phyloP scores from a whole-genome alignment of 2,797 vertebrate species.

The Bryconaethiops microstoma region DNA sequence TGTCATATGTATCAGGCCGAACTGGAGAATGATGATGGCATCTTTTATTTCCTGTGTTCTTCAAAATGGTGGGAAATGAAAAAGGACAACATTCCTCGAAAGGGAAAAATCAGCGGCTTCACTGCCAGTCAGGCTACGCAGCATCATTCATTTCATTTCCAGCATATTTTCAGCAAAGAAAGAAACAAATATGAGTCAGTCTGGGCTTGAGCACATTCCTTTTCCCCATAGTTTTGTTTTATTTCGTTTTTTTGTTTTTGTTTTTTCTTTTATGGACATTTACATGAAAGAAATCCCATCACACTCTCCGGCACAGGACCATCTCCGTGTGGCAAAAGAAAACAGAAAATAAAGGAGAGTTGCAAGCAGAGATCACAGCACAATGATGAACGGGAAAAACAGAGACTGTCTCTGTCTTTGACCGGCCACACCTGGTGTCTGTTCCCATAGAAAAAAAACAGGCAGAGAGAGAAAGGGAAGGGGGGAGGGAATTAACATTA shows the following conservation, averaged over 20 bases:
- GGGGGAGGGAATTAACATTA: conserved; percentile 5
- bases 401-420: conserved; percentile 36
- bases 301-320: conserved; percentile 38
- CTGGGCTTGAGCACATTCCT: conserved; percentile 45
- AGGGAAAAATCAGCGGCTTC: conserved; percentile 18
- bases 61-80: conserved; percentile 47
- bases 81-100: conserved; percentile 37
- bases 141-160: conserved; percentile 33
- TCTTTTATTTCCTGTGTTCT: conserved; percentile 44
- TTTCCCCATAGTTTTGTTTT: conserved; percentile 39
- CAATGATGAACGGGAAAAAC: conserved; percentile 50
- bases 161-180: conserved; percentile 32
- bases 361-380: conserved; percentile 52
- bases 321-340: conserved; percentile 31
- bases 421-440: conserved; percentile 9
- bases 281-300: conserved; percentile 50
- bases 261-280: conserved; percentile 40
- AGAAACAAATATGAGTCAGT: conserved; percentile 46
- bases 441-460: not conserved
- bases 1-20: conserved; percentile 25
- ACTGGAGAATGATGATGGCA: conserved; percentile 35
- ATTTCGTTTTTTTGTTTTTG: conserved; percentile 10
- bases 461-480: not conserved
- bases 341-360: conserved; percentile 19
- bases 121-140: conserved; percentile 1